Base-by-base conservation (phyloP, 1,140 invertebrate species). In the Bilobella aurantiaca region DNA sequence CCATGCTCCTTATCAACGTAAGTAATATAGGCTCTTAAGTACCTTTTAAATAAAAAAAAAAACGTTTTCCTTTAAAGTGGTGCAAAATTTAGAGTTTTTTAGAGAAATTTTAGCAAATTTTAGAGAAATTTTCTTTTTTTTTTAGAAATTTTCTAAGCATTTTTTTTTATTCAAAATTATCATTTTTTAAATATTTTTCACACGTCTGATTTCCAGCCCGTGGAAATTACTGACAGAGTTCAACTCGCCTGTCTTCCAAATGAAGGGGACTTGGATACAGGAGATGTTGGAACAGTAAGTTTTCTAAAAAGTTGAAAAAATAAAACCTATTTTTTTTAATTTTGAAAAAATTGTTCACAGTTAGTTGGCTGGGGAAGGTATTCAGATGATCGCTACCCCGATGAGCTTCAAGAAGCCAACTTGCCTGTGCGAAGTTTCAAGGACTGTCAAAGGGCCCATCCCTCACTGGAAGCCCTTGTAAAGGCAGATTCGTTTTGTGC, bases 401-500 rank as follows among this genome's bases (percentile, higher is more conserved):
- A 67, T 34, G 61, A 67, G 25, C 58, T 67, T 0, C 66, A 67
- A 34, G 61, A 67, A 32, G 62, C 56, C 0, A 46, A 60, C 1
- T 30, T 67, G 1, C 66, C 66, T 27, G 62, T 67, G 21, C 58
- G 58, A 27, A 27, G 2, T 2, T 31, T 37, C 3, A 30, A 32
- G n/a, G 49, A 25, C 3, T 64, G 63, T 27, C 25, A 31, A 28
- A 31, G 21, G 21, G 23, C 49, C 0, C 61, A 63, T 53, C 53
- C 23, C 2, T 42, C 66, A 1, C 56, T 67, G 16, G 27, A 28
- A 16, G 37, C 47, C 3, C 32, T 67, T 21, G 29, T 58, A 21
- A 47, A 37, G n/a, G 16, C 16, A 0, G 30, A 49, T n/a, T 58
- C 61, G 1, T 67, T 67, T 47, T 67, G 66, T 58, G 66, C 66